Evolutionary conservation across 2,888 invertebrate genomes (phyloP).

Genomic region (Agrypnus murinus): DNA sequence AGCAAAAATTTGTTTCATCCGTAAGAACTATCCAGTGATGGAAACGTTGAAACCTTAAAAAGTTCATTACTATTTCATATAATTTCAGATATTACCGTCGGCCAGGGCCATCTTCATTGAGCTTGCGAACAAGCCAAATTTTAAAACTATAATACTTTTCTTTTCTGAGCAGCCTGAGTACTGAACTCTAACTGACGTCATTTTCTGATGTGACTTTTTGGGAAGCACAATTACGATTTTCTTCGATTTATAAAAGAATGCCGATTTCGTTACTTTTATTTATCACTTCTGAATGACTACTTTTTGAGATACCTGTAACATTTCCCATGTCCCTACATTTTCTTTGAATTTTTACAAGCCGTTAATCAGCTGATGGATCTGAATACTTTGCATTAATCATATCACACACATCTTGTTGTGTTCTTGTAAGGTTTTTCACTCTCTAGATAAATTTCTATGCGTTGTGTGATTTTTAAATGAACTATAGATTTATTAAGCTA

Average conservation of each 20-base stretch:
- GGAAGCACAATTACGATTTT: not conserved
- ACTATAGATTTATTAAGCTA: too few relatives aligned
- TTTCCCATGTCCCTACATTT: not conserved
- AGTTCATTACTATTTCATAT: not conserved
- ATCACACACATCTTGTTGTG: slow-evolving; percentile 12
- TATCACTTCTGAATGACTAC: not conserved
- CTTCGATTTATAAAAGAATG: slow-evolving; percentile 12
- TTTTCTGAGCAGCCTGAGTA: not conserved
- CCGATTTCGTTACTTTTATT: too few relatives aligned
- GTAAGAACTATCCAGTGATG: too few relatives aligned
- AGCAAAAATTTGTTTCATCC: too few relatives aligned
- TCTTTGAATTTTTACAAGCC: slow-evolving; percentile 1
- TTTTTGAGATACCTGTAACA: slow-evolving; percentile 4
- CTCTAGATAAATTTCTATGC: too few relatives aligned
- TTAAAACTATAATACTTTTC: not conserved
- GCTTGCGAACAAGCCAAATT: too few relatives aligned
- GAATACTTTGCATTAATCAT: slow-evolving; percentile 7
- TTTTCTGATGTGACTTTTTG: too few relatives aligned
- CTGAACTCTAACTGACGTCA: not conserved
- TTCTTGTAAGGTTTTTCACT: slow-evolving; percentile 12
- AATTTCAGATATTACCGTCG: not conserved
- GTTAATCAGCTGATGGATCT: slow-evolving; percentile 2
- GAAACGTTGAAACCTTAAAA: too few relatives aligned
- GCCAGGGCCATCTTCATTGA: slow-evolving; percentile 5
- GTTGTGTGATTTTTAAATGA: too few relatives aligned